Conservation (phyloP, 2,797 vertebrate genomes). For the Masticophis lateralis region DNA sequence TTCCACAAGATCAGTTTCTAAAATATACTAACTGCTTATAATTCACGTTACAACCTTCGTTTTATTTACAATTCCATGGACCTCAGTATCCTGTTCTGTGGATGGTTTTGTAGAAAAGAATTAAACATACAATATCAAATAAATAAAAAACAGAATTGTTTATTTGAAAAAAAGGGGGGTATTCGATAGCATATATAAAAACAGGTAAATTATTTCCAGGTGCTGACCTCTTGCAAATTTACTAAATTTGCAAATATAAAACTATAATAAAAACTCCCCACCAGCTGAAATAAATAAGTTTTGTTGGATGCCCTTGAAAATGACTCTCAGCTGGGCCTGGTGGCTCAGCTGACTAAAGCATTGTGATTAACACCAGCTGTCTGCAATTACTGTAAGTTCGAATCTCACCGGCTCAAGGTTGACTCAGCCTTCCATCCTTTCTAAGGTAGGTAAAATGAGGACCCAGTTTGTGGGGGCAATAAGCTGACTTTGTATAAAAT, state of each 20-base stretch:
- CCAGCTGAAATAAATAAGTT: background rate
- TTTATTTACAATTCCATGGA: background rate
- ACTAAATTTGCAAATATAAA: background rate
- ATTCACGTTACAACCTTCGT: background rate
- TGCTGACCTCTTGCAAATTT: background rate
- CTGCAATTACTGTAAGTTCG: no score
- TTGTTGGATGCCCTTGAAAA: background rate
- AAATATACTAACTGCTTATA: background rate
- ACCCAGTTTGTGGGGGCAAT: no score
- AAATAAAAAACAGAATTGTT: background rate
- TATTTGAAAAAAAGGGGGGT: background rate
- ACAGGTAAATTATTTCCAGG: background rate
- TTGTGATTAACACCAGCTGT: no score
- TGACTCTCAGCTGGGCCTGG: background rate
- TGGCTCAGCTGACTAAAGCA: no score
- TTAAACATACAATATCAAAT: background rate
- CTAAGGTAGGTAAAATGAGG: no score
- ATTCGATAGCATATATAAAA: background rate
- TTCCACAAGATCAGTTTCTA: background rate
- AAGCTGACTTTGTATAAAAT: no score
- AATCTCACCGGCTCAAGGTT: no score
- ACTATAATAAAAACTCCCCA: background rate
- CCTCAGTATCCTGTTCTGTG: background rate
- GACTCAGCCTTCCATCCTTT: no score
- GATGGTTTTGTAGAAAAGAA: background rate